Evolutionary conservation across 2,113 vertebrate genomes (phyloP).

Genomic region (Pseudonaja textilis): DNA sequence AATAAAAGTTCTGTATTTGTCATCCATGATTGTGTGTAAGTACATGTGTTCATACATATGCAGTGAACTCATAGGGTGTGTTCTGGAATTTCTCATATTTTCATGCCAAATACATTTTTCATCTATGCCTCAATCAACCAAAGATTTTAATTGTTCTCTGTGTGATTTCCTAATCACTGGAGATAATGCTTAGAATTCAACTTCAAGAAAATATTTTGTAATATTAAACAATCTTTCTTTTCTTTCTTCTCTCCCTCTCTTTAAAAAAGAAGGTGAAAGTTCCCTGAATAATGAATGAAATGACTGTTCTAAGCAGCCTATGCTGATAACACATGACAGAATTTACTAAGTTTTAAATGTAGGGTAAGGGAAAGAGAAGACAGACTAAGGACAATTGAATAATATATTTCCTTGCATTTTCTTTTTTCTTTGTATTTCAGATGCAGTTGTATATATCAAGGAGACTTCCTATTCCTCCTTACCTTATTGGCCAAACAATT

Average conservation of each 20-base stretch:
- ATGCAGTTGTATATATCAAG: conserved; percentile 1
- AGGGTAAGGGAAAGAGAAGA: neutral
- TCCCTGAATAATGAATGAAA: neutral
- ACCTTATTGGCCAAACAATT: conserved; percentile 2
- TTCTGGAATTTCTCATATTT: neutral
- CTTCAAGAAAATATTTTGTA: neutral
- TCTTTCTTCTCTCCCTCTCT: no score
- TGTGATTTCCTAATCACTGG: neutral
- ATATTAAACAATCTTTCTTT: neutral
- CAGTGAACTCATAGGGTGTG: neutral
- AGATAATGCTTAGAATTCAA: neutral
- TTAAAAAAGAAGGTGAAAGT: neutral
- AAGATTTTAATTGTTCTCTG: neutral
- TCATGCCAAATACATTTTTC: neutral
- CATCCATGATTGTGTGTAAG: neutral
- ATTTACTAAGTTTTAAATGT: neutral
- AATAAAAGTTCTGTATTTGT: neutral
- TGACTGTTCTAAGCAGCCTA: neutral
- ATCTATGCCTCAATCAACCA: neutral
- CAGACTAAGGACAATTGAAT: neutral
- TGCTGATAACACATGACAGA: neutral
- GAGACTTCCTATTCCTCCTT: conserved; percentile 8
- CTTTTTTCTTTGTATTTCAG: neutral
- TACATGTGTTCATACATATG: neutral
- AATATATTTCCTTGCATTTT: neutral